Evolutionary conservation across 2,888 invertebrate species (phyloP).

Genomic region (Agriopis leucophaearia): DNA sequence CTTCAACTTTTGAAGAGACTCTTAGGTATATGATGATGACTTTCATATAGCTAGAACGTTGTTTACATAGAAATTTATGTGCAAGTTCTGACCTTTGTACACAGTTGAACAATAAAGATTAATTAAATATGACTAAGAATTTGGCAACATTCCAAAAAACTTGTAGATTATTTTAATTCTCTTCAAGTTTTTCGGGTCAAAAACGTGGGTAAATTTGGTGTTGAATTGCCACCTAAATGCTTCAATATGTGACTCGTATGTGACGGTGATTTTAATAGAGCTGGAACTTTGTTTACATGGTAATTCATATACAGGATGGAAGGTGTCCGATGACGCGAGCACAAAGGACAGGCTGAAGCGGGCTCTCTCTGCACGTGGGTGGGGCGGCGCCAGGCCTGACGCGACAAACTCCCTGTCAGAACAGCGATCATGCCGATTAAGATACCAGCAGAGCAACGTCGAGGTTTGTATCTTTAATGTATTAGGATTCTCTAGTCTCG

Average conservation of each 20-base stretch:
- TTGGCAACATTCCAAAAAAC: no score
- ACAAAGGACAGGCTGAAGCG: slow-evolving; percentile 87
- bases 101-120: no score
- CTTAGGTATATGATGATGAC: no score
- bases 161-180: no score
- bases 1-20: no score
- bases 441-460: slow-evolving; percentile 97
- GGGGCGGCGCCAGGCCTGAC: slow-evolving; percentile 87
- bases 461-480: slow-evolving; percentile 84
- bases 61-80: no score
- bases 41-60: no score
- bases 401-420: slow-evolving; percentile 88
- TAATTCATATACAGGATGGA: slow-evolving; percentile 89
- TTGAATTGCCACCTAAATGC: neutral
- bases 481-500: slow-evolving; percentile 15
- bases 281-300: neutral
- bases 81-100: no score
- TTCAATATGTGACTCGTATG: neutral
- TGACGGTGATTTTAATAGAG: neutral
- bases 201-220: no score
- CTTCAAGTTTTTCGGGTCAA: no score
- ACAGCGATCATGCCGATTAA: slow-evolving; percentile 90
- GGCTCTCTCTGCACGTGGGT: slow-evolving; percentile 86
- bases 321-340: slow-evolving; percentile 92
- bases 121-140: no score